Conservation (phyloP, 2,797 vertebrate species). For the Phataginus tetradactyla region DNA sequence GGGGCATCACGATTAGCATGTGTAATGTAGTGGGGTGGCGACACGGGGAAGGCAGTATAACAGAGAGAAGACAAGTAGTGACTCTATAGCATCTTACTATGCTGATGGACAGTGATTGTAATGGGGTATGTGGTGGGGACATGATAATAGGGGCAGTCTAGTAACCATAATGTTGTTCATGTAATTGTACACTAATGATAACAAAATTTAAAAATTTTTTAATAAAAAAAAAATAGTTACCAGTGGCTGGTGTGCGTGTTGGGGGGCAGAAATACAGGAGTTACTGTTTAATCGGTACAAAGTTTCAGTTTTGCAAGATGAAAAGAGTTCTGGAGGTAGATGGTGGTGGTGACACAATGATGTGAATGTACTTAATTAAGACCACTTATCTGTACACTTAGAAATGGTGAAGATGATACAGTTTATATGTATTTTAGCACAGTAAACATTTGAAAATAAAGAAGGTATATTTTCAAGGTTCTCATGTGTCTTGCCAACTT, state of each 20-base stretch:
- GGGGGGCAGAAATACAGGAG: rapidly evolving
- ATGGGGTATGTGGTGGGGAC: too few relatives aligned
- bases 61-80: too few relatives aligned
- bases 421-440: background rate
- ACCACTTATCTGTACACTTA: background rate
- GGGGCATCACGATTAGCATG: too few relatives aligned
- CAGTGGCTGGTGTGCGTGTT: background rate
- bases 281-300: background rate
- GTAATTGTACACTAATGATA: too few relatives aligned
- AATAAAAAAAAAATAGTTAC: background rate
- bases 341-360: background rate
- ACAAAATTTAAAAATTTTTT: too few relatives aligned
- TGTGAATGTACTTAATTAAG: background rate
- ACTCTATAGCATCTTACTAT: too few relatives aligned
- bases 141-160: too few relatives aligned
- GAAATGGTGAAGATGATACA: background rate
- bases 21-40: too few relatives aligned
- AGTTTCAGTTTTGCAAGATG: background rate
- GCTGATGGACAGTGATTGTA: too few relatives aligned
- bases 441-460: background rate
- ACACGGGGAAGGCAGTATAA: too few relatives aligned
- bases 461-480: background rate
- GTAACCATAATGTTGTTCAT: too few relatives aligned
- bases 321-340: background rate
- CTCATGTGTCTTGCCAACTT: background rate